Conservation (phyloP, 2,797 vertebrate species). For the Peromyscus attwateri region DNA sequence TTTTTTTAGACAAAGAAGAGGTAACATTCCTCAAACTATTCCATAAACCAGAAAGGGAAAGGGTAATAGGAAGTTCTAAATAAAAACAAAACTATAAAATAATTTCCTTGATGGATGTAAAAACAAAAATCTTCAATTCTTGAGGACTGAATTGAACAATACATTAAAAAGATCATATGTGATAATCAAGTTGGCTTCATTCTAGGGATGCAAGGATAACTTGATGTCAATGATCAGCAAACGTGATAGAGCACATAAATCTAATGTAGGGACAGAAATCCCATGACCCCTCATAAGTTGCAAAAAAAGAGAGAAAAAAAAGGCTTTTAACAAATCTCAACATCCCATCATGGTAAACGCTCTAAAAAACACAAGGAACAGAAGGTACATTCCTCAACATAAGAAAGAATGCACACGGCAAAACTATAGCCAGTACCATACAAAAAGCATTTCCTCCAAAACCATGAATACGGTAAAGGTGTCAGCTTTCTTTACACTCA, state of each 20-base stretch:
- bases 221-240: not conserved
- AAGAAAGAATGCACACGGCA: not conserved
- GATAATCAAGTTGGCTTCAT: not conserved
- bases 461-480: not conserved
- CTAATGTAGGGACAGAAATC: not conserved
- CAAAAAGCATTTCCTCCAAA: not conserved
- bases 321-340: not conserved
- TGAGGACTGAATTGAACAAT: not conserved
- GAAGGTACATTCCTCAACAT: not conserved
- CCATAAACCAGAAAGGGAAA: not conserved
- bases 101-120: not conserved
- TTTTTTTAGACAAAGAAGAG: not conserved
- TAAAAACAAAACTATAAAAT: not conserved
- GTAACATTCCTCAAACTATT: not conserved
- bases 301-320: not conserved
- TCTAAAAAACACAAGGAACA: not conserved
- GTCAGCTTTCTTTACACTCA: not conserved
- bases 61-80: not conserved
- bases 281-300: not conserved
- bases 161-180: not conserved
- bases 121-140: not conserved
- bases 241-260: no score
- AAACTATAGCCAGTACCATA: not conserved
- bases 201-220: not conserved
- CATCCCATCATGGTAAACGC: not conserved